Evolutionary conservation across 2,888 invertebrate genomes (phyloP).

Genomic region (Sminthurinus aureus): DNA sequence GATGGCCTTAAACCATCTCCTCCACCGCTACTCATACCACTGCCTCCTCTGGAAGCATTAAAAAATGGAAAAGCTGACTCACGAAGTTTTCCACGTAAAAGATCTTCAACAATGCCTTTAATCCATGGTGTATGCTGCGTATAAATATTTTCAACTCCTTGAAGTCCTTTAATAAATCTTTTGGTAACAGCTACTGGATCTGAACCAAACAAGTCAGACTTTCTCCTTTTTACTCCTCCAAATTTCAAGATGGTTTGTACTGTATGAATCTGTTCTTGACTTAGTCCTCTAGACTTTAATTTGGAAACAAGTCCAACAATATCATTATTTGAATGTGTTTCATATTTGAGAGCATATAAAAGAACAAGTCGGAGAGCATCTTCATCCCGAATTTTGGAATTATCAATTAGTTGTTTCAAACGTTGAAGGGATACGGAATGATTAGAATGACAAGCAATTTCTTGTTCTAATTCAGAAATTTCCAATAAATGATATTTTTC

Average conservation of each 20-base stretch:
- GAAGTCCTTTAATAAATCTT: slow-evolving; percentile 71
- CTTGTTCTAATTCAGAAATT: slow-evolving; percentile 93
- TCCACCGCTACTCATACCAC: slow-evolving; percentile 58
- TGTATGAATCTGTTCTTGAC: slow-evolving; percentile 66
- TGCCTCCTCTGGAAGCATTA: slow-evolving; percentile 64
- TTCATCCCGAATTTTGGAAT: slow-evolving; percentile 74
- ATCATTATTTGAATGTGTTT: slow-evolving; percentile 86
- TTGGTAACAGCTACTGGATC: slow-evolving; percentile 58
- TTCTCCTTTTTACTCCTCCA: slow-evolving; percentile 57
- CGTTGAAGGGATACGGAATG: slow-evolving; percentile 71
- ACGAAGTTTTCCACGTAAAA: slow-evolving; percentile 87
- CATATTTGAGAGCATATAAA: slow-evolving; percentile 92
- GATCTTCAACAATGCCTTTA: slow-evolving; percentile 86
- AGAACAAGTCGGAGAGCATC: slow-evolving; percentile 90
- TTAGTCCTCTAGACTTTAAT: slow-evolving; percentile 75
- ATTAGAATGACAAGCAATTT: slow-evolving; percentile 78
- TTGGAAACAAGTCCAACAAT: slow-evolving; percentile 77
- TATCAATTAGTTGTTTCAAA: slow-evolving; percentile 79
- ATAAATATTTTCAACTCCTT: slow-evolving; percentile 98
- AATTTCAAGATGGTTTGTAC: slow-evolving; percentile 54
- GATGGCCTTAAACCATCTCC: slow-evolving; percentile 71
- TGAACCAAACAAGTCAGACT: slow-evolving; percentile 58
- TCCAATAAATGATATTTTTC: slow-evolving; percentile 80
- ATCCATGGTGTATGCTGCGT: slow-evolving; percentile 97
- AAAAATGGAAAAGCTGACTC: slow-evolving; percentile 86